Conservation (phyloP, 2,113 vertebrate genomes). For the Macrotus californicus region DNA sequence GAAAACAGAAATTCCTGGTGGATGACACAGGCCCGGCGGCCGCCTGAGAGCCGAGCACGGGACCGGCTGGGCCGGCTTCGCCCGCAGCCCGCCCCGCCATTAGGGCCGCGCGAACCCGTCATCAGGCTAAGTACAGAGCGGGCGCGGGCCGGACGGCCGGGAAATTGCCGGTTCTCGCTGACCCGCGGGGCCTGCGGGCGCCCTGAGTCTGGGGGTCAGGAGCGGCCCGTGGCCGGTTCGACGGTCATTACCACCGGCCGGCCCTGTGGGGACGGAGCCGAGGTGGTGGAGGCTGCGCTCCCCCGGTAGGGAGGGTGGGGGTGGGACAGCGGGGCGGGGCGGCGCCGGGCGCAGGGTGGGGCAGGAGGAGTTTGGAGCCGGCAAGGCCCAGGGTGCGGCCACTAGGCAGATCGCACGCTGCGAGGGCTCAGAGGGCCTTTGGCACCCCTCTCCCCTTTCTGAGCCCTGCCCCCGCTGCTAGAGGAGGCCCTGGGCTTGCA, state of each 20-base stretch:
- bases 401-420: fast-evolving
- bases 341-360: not conserved
- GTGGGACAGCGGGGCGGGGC: not conserved
- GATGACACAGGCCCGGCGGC: constrained; percentile 71
- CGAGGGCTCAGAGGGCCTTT: not conserved
- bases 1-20: constrained; percentile 73
- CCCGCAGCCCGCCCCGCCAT: constrained; percentile 43
- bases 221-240: not conserved
- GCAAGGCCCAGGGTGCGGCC: not conserved
- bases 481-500: not conserved
- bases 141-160: constrained; percentile 21
- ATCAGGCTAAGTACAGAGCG: constrained; percentile 68
- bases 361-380: not conserved
- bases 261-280: not conserved
- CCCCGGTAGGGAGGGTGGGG: not conserved
- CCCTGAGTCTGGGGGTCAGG: constrained; percentile 58
- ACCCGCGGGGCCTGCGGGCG: constrained; percentile 62
- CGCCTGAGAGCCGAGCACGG: constrained; percentile 63
- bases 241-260: not conserved
- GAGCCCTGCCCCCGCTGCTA: not conserved
- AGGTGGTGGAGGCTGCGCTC: not conserved
- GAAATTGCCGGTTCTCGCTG: constrained; percentile 58
- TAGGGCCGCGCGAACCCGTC: constrained; percentile 58
- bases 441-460: not conserved
- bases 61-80: constrained; percentile 66